A percentile compares a stretch with the other conserved stretches of the same genome.
phyloP scores from a whole-genome alignment of 1,140 invertebrate genomes.

The Papilio polytes region DNA sequence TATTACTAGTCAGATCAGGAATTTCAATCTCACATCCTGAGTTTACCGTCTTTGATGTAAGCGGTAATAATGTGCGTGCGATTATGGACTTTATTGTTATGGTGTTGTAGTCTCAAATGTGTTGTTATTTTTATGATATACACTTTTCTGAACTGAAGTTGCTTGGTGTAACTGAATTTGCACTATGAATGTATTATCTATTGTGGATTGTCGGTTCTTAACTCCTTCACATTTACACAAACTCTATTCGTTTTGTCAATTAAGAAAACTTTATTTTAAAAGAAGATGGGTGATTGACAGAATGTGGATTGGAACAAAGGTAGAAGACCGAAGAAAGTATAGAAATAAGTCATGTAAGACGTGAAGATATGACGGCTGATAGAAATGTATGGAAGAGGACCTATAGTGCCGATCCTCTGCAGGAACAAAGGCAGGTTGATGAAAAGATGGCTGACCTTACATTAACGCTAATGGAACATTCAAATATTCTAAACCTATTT shows the following conservation, averaged over 20 bases:
- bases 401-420: no score
- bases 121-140: constrained; percentile 37
- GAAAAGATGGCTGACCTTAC: background rate
- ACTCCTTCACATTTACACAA: constrained; percentile 29
- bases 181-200: constrained; percentile 58
- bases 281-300: background rate
- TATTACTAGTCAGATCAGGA: constrained; percentile 82
- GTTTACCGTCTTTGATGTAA: constrained; percentile 74
- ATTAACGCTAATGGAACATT: constrained; percentile 13
- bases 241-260: no score
- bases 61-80: constrained; percentile 42
- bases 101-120: constrained; percentile 48
- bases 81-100: constrained; percentile 50
- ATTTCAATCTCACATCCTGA: constrained; percentile 79
- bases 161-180: constrained; percentile 62
- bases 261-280: background rate
- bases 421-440: no score
- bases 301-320: no score
- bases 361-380: no score
- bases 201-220: constrained; percentile 62
- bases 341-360: no score
- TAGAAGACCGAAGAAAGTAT: no score
- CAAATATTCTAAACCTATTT: constrained; percentile 15
- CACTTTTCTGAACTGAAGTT: constrained; percentile 44
- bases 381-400: no score